Percentiles rank a stretch among this genome's conserved stretches.
Conservation (phyloP, 2,888 invertebrate genomes). For the Nematopogon swammerdamellus region DNA sequence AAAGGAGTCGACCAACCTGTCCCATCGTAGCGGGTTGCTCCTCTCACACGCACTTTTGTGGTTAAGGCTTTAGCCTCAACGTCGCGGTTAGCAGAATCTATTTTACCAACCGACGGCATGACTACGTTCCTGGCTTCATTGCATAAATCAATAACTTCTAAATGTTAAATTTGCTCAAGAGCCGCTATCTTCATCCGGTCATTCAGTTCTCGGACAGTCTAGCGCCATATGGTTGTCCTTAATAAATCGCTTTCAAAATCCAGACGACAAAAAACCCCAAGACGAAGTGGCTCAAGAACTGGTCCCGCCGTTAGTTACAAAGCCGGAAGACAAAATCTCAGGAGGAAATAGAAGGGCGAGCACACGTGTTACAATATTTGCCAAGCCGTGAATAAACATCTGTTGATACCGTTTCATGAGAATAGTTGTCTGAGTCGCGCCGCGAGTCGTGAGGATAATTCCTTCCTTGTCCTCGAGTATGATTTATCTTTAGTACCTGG, state of each 20-base stretch:
- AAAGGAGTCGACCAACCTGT: no score
- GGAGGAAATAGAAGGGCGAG: conserved; percentile 51
- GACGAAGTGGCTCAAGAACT: background rate
- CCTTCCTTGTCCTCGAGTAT: no score
- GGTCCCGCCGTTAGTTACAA: conserved; percentile 35
- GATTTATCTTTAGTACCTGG: no score
- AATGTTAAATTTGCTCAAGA: no score
- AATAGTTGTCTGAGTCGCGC: conserved; percentile 1
- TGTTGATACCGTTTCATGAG: conserved; percentile 24
- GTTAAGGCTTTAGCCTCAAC: no score
- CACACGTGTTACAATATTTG: conserved; percentile 58
- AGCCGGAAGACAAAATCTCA: conserved; percentile 54
- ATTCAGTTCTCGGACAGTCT: conserved; percentile 18
- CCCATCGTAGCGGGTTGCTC: no score
- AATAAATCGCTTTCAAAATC: conserved; percentile 12
- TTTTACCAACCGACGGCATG: no score
- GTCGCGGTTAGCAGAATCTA: no score
- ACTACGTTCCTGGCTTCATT: no score
- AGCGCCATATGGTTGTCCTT: conserved; percentile 31
- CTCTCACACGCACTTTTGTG: no score
- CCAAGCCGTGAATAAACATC: conserved; percentile 44
- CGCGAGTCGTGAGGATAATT: no score
- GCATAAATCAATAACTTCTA: no score
- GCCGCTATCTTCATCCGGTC: conserved; percentile 28
- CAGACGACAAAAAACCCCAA: background rate